These are phyloP conservation scores for Fregata magnificens DNA, from an alignment of 2,113 vertebrate species.

Conservation along the genomic window DNA sequence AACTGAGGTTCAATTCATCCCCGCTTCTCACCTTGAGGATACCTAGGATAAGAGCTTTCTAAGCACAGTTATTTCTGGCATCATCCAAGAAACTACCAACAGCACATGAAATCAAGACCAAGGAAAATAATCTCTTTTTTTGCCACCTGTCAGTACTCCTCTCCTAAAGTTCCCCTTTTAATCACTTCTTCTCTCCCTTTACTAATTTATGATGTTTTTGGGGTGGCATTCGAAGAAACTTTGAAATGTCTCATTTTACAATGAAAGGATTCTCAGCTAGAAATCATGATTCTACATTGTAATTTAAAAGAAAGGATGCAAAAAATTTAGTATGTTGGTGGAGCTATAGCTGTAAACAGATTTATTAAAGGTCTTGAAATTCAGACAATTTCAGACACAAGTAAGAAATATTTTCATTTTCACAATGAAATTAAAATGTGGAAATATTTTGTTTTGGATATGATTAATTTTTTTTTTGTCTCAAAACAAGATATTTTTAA, in stretches of 20 bases:
- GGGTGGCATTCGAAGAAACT: neutral
- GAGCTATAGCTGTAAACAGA: neutral
- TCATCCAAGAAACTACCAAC: neutral
- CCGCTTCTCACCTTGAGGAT: neutral
- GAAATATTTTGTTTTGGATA: neutral
- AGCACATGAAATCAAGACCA: neutral
- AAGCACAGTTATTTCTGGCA: neutral
- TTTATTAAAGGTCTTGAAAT: neutral
- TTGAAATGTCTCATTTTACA: neutral
- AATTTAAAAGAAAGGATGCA: neutral
- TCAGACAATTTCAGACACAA: neutral
- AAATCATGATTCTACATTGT: neutral
- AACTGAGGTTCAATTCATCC: neutral
- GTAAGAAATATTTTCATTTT: neutral
- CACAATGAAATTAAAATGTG: neutral
- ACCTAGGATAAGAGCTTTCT: neutral
- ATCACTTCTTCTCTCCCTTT: neutral
- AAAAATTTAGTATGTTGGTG: neutral
- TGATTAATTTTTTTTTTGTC: fast-evolving
- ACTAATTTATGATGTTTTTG: neutral
- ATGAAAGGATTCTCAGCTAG: neutral
- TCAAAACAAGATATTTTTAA: neutral
- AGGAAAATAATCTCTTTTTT: neutral
- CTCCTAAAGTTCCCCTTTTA: neutral
- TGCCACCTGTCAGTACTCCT: neutral